A percentile compares a stretch with the other conserved stretches of the same genome.
Conservation (phyloP, 2,113 vertebrate genomes). For the Gadus macrocephalus region DNA sequence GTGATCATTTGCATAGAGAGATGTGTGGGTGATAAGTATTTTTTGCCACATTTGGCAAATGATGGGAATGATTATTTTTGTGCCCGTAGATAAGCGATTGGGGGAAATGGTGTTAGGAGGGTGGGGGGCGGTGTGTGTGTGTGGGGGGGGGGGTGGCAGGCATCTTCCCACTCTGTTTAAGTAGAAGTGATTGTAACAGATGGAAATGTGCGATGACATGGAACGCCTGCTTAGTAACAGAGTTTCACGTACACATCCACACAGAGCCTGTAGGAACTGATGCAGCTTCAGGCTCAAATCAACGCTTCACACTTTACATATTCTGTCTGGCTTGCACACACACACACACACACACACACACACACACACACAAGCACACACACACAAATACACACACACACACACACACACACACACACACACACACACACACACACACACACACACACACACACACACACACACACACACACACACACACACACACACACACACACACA, state of each 20-base stretch:
- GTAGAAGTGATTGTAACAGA: conserved; percentile 54
- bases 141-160: conserved; percentile 25
- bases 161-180: conserved; percentile 59
- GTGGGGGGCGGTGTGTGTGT: no score
- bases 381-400: conserved; percentile 10
- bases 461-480: no score
- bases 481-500: background rate
- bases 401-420: conserved; percentile 5
- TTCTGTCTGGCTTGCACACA: conserved; percentile 23
- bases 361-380: conserved; percentile 7
- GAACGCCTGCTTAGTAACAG: conserved; percentile 58
- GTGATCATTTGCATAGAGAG: no score
- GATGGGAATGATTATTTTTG: no score
- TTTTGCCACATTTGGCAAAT: no score
- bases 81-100: no score
- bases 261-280: conserved; percentile 40
- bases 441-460: background rate
- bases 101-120: background rate
- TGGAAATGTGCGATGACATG: conserved; percentile 57
- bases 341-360: background rate
- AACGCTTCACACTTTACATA: conserved; percentile 42
- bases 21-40: no score
- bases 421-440: background rate
- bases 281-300: conserved; percentile 28
- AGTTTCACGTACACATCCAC: conserved; percentile 39